Base-by-base conservation (phyloP, 2,113 vertebrate species). In the Podilymbus podiceps region DNA sequence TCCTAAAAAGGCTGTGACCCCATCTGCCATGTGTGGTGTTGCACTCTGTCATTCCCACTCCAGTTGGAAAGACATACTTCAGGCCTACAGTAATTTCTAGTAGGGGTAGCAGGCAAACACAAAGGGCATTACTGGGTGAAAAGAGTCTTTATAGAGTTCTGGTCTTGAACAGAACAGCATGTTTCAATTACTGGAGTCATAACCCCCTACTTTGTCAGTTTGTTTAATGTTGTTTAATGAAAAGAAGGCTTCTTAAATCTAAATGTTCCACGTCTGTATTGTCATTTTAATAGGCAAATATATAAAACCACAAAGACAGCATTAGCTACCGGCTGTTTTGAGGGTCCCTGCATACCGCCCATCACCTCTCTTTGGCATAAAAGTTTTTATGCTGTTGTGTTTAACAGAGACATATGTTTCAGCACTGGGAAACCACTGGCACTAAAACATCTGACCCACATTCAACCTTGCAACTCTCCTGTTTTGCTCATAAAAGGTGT, bases 111-210 rank as follows among this genome's bases (percentile, higher is more conserved):
- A 96, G 96, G 97, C 96, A 93, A 96, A 96, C 88, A 97, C 91
- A 89, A 96, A 97, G 96, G 95, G 90, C 46, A 94, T 94, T 91
- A 59, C 79, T 85, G 95, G 95, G 95, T 97, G 96, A 90, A 86
- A 95, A 94, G 92, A 95, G 91, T 52, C 97, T 98, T 98, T 96
- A 97, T 50, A 94, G 97, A 97, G 95, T 67, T 95, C 96, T 95
- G 97, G 94, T 93, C 97, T 82, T 81, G 82, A 85, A 89, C 85
- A 92, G 93, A 97, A 89, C 98, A 98, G 97, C 97, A 91, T 96
- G 98, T 98, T 98, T 97, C 98, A 98, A 97, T 98, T 97, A 98
- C 96, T 84, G 47, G 74, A 97, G 98, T 96, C 97, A 95, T 95
- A 97, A 97, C 96, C 96, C 94, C 95, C 95, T 76, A 93, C 96